phyloP scores from a whole-genome alignment of 2,797 vertebrate species.

The Pipistrellus pygmaeus region DNA sequence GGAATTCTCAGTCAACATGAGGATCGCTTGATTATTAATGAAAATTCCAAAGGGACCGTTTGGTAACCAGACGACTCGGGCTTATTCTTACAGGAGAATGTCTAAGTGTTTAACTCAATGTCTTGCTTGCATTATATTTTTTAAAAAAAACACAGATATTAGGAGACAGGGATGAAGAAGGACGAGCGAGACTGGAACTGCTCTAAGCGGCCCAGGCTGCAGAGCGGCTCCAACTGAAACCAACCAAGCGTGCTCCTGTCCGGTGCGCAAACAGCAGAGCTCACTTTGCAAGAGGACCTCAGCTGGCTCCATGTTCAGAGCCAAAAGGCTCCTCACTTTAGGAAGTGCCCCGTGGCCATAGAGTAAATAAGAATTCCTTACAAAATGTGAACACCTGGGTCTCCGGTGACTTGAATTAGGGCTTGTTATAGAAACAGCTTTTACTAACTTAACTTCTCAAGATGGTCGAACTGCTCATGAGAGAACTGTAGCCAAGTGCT shows the following conservation, averaged over 20 bases:
- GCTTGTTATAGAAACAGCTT: neutral
- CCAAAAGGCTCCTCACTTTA: neutral
- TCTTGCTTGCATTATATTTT: neutral
- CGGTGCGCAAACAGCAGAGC: neutral
- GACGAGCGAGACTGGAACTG: neutral
- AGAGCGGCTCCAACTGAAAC: neutral
- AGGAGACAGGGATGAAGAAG: neutral
- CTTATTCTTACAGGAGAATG: neutral
- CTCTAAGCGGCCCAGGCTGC: neutral
- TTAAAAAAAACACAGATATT: neutral
- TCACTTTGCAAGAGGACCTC: neutral
- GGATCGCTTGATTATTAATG: neutral
- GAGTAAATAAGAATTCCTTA: neutral
- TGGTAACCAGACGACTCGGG: neutral
- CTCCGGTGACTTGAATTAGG: neutral
- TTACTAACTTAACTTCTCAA: neutral
- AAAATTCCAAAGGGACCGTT: conserved; percentile 49
- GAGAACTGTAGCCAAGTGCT: neutral
- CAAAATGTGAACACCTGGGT: neutral
- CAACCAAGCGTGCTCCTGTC: neutral
- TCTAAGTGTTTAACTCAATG: conserved; percentile 5
- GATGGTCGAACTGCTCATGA: neutral
- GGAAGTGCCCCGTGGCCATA: neutral
- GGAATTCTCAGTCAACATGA: conserved; percentile 7
- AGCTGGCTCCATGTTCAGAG: neutral